Evolutionary conservation across 2,888 invertebrate genomes (phyloP), one percentile per base, ranked within the genome.

Genomic region (Caenorhabditis angaria): DNA sequence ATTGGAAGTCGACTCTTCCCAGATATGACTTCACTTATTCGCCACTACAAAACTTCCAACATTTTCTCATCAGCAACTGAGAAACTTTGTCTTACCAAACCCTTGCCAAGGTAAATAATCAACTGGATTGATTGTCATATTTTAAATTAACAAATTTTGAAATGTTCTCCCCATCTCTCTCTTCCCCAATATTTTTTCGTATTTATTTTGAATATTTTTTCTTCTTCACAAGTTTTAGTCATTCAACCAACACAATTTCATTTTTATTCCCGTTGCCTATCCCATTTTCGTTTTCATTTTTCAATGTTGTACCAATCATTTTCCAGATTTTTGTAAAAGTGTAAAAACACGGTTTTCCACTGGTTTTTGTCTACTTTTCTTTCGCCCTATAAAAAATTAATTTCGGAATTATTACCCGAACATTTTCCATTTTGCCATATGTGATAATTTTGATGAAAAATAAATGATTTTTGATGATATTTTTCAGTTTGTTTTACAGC

Each of bases 1-100:
- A 99, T 99, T 90, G 99, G 99, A 53, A 96, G 96, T 90, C 93
- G 97, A 88, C 94, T 94, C 90, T 99, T 99, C 90, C 93, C 93
- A 87, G 92, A 94, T 67, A 91, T 99, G 87, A 96, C 97, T 88
- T 95, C 95, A 89, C 91, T 99, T 83, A 96, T 99, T 85, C 93
- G 94, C 88, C 97, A 99, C 90, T 99, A 99, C 91, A 96, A 95
- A 91, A 93, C 94, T 95, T 97, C 85, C 97, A 99, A 69, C 84
- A 99, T 99, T 88, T 99, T 96, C 90, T 96, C 95, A 88, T 95
- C 94, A 91, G 94, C 94, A 24, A 95, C 95, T 84, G 97, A 99
- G 90, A 97, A 96, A 90, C 91, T 99, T 70, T 99, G 94, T 91
- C 92, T 99, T 84, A 94, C 97, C 88, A 93, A 95, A 87, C 93